Evolutionary conservation across 2,113 vertebrate species (phyloP).

Genomic region (Columba livia): DNA sequence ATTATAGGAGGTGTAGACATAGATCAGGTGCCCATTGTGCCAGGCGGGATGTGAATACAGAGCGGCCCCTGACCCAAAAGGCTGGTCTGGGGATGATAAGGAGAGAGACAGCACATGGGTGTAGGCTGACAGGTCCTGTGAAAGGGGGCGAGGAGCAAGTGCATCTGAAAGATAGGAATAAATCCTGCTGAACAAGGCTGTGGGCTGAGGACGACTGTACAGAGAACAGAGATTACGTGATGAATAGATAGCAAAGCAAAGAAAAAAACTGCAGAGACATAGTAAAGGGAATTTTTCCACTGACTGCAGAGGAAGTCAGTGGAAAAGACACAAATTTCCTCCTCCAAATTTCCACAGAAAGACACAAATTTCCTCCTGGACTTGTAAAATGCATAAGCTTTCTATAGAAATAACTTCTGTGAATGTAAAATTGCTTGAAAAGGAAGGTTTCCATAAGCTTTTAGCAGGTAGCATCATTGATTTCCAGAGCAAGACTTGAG

Average conservation of each 20-base stretch:
- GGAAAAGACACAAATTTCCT: too few relatives aligned
- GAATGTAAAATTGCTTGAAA: background rate
- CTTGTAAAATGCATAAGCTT: background rate
- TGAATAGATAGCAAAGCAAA: background rate
- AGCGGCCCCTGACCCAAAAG: background rate
- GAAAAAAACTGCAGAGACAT: background rate
- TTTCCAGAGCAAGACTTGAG: background rate
- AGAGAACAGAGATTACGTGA: background rate
- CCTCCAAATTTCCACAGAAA: background rate
- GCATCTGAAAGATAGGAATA: background rate
- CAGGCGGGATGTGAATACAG: background rate
- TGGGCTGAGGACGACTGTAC: background rate
- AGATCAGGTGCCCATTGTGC: background rate
- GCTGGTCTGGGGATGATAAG: background rate
- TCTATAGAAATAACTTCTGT: background rate
- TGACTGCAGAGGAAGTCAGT: background rate
- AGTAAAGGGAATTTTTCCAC: background rate
- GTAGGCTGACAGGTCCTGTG: background rate
- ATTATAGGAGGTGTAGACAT: background rate
- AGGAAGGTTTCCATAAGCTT: accelerated
- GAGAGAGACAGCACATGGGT: too few relatives aligned
- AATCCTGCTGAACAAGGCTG: background rate
- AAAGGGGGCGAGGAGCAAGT: background rate
- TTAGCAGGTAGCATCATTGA: background rate
- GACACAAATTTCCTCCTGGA: background rate